Evolutionary conservation across 2,888 invertebrate species (phyloP), one percentile per base, ranked within the genome.

Genomic region (Mimumesa dahlbomi): DNA sequence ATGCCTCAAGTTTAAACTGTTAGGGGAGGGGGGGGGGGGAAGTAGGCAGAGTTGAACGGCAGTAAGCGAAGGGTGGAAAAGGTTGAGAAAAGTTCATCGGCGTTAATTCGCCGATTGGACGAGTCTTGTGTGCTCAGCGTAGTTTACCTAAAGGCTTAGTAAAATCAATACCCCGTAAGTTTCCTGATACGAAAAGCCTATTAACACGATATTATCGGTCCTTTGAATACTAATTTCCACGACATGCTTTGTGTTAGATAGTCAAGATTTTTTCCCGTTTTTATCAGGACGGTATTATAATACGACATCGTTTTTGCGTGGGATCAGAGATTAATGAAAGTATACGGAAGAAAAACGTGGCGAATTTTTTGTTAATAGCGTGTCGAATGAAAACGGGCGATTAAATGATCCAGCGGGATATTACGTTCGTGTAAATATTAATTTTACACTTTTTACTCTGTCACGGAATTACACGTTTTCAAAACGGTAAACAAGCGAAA

Each of bases 141-240:
- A 70, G 75, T 75, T 79, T 79, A 69, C 77, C 76, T 61, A 75
- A 73, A 75, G 78, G 78, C 75, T 80, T 76, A 67, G 71, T 72
- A 77, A 81, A 82, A 84, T 84, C 84, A 83, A 84, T 84, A 84
- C 75, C 61, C 42, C 13, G 66, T 53, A 49, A 73, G 75, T 77
- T 81, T 75, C 72, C 66, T 68, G 65, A 69, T 75, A 67, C 65
- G 64, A 64, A 77, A 82, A 61, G 71, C 71, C 78, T 74, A 75
- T 81, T 79, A 81, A 70, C 68, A 54, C 61, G 68, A 74, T 77
- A 77, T 71, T 74, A 81, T 75, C 76, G 59, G 14, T 14, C 58
- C 52, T 69, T 66, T 76, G 77, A 69, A 70, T 72, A 73, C 76
- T 72, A 69, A 73, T 67, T 62, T 71, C 31, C 57, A 58, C 38